These are phyloP conservation scores for Sebastes ruberrimus DNA, from an alignment of 2,797 vertebrate genomes.

Conservation along the genomic window DNA sequence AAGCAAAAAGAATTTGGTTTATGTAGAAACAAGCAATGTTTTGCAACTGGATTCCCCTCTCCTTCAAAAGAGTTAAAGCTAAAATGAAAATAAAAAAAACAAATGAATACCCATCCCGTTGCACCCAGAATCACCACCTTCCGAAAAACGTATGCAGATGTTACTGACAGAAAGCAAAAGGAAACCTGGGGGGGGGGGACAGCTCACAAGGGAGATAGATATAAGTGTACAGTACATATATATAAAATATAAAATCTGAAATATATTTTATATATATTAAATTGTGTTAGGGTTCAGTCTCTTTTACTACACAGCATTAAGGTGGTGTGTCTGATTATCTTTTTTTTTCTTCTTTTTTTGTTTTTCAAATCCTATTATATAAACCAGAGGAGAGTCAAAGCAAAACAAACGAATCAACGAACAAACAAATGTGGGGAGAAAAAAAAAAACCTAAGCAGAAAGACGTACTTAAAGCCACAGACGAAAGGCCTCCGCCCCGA, in stretches of 20 bases:
- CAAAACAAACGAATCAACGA: slow-evolving; percentile 67
- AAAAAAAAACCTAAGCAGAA: slow-evolving; percentile 82
- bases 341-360: slow-evolving; percentile 74
- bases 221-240: slow-evolving; percentile 84
- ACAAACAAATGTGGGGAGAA: slow-evolving; percentile 57
- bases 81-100: slow-evolving; percentile 76
- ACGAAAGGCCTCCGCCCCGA: slow-evolving; percentile 80
- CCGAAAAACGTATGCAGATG: slow-evolving; percentile 74
- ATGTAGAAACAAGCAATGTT: slow-evolving; percentile 92
- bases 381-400: slow-evolving; percentile 77
- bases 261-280: slow-evolving; percentile 79
- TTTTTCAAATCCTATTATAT: slow-evolving; percentile 80
- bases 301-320: slow-evolving; percentile 87
- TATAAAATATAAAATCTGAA: slow-evolving; percentile 80
- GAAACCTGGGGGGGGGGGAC: slow-evolving; percentile 55
- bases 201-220: slow-evolving; percentile 88
- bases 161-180: slow-evolving; percentile 77
- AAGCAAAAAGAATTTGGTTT: slow-evolving; percentile 90
- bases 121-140: slow-evolving; percentile 57
- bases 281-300: slow-evolving; percentile 75
- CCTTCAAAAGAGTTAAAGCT: slow-evolving; percentile 89
- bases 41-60: slow-evolving; percentile 88
- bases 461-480: slow-evolving; percentile 61
- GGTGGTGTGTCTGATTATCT: slow-evolving; percentile 74
- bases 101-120: slow-evolving; percentile 53